phyloP scores from a whole-genome alignment of 2,797 vertebrate species.

The Phyllotis vaccarum region DNA sequence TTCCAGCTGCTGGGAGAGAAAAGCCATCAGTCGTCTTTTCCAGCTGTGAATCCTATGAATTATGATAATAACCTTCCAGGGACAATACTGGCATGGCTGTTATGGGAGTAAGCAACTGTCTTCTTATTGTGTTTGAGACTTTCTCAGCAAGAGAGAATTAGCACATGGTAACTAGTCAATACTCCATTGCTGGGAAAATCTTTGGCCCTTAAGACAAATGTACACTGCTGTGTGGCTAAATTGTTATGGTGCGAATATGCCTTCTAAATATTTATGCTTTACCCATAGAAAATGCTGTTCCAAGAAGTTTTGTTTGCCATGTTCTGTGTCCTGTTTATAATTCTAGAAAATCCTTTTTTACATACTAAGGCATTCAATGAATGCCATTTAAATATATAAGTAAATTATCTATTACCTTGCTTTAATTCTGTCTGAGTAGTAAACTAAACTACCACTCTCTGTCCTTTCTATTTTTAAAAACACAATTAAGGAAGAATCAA shows the following conservation, averaged over 20 bases:
- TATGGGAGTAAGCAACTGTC: not conserved
- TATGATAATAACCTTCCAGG: not conserved
- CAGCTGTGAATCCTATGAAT: not conserved
- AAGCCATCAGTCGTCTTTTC: not conserved
- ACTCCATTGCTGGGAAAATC: not conserved
- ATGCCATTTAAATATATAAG: not conserved
- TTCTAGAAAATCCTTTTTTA: constrained; percentile 25
- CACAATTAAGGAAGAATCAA: constrained; percentile 60
- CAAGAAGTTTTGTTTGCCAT: not conserved
- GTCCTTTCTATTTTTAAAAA: constrained; percentile 58
- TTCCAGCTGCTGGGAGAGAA: not conserved
- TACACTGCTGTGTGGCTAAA: not conserved
- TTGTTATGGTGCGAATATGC: not conserved
- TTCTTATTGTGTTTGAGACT: not conserved
- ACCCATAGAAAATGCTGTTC: not conserved
- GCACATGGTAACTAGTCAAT: not conserved
- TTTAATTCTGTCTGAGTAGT: constrained; percentile 58
- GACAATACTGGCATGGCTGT: not conserved
- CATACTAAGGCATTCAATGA: not conserved
- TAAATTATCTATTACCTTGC: constrained; percentile 24
- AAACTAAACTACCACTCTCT: not conserved
- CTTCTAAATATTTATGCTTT: not conserved
- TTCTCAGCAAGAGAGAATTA: not conserved
- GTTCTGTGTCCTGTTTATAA: not conserved
- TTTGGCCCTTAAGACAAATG: not conserved